Evolutionary conservation across 1,140 invertebrate species (phyloP).

Genomic region (Papilio helenus): DNA sequence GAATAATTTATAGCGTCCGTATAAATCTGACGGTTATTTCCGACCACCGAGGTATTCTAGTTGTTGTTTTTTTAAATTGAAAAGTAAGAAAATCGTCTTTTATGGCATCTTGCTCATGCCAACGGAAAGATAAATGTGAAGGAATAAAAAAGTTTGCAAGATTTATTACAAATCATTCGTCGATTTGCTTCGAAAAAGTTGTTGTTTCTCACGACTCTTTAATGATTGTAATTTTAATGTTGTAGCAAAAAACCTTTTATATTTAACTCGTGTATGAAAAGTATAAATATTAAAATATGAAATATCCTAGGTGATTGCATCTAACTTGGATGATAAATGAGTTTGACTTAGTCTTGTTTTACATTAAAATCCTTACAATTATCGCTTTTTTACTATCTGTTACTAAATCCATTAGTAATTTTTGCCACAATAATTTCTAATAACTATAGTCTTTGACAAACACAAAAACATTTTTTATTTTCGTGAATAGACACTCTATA

Average conservation of each 20-base stretch:
- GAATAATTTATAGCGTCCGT: slow-evolving; percentile 36
- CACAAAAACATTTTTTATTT: too few species aligned
- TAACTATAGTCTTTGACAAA: too few species aligned
- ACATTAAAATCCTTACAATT: too few species aligned
- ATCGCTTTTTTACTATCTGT: too few species aligned
- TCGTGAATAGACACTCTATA: too few species aligned
- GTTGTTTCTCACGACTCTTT: slow-evolving; percentile 28
- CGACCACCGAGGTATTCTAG: slow-evolving; percentile 31
- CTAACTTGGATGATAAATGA: too few species aligned
- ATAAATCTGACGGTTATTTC: slow-evolving; percentile 34
- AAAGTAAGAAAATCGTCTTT: slow-evolving; percentile 29
- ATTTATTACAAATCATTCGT: slow-evolving; percentile 13
- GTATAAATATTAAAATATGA: background rate
- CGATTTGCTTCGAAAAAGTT: slow-evolving; percentile 27
- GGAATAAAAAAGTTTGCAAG: background rate
- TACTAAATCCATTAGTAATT: too few species aligned
- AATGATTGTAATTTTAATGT: slow-evolving; percentile 33
- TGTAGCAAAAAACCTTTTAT: background rate
- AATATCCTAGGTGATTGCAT: background rate
- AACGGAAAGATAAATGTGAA: background rate
- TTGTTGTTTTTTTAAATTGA: slow-evolving; percentile 15
- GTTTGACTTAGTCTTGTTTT: too few species aligned
- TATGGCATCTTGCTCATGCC: slow-evolving; percentile 28
- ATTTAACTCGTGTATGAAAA: background rate
- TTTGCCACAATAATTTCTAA: too few species aligned